Evolutionary conservation across 53 echinoderm and acorn worm species (phyloP).

Genomic region (Hippasteria phrygiana): DNA sequence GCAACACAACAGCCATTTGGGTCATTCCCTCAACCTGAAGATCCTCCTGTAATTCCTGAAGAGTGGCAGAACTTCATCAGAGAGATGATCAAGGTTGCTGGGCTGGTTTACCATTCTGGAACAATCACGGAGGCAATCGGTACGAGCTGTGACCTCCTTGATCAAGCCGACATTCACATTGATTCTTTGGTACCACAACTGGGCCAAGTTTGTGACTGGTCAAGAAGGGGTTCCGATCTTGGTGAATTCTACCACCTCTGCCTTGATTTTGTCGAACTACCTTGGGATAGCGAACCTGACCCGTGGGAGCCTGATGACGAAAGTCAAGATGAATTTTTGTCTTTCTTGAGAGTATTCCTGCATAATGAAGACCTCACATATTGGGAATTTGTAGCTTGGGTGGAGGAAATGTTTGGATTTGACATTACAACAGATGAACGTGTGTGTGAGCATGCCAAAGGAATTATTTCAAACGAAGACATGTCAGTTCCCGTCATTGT

Average conservation of each 20-base stretch:
- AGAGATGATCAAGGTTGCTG: conserved; percentile 29
- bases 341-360: background rate
- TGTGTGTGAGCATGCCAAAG: conserved; percentile 23
- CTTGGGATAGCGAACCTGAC: too few species aligned
- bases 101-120: conserved; percentile 21
- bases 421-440: conserved; percentile 30
- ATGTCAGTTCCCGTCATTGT: conserved; percentile 6
- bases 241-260: conserved; percentile 3
- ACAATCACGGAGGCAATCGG: conserved; percentile 27
- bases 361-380: background rate
- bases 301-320: too few species aligned
- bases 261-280: background rate
- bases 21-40: background rate
- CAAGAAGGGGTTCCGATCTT: conserved; percentile 15
- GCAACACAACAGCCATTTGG: background rate
- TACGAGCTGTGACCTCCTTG: conserved; percentile 28
- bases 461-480: background rate
- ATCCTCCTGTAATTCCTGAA: background rate
- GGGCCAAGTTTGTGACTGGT: conserved; percentile 22
- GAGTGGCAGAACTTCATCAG: conserved; percentile 23
- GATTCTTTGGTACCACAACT: background rate
- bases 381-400: conserved; percentile 7
- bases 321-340: background rate
- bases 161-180: conserved; percentile 19
- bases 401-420: conserved; percentile 2